Evolutionary conservation across 1,140 invertebrate genomes (phyloP), one percentile per base, ranked within the genome.

Genomic region (Leptopilina clavipes): DNA sequence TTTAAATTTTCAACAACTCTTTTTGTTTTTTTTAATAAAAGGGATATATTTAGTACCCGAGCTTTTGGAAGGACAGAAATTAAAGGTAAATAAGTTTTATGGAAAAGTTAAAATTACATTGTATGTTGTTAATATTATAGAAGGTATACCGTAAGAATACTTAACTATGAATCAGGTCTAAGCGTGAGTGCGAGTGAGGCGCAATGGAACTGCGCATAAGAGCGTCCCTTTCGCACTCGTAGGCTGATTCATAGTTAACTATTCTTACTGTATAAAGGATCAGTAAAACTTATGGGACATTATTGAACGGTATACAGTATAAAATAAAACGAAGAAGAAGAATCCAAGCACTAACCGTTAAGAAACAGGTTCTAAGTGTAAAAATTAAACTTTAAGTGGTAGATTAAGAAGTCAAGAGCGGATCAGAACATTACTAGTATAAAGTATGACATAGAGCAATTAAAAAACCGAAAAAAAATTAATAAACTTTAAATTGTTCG

Each of bases 341-440:
- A 19, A 54, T 54, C 22, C 11, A 65, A n/a, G 59, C 14, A 65
- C 22, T n/a, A 31, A 65, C 59, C 59, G 59, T 65, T 65, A 65
- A 65, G 59, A 65, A 65, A 65, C 59, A 65, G 59, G 59, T 65
- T 65, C 59, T 37, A 65, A 65, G 59, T 65, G 59, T 65, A 65
- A 65, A 65, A 65, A 65, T 65, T 65, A 65, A 65, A 19, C 14
- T 37, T 31, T 65, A 65, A 65, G 25, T 65, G 59, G 59, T 65
- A 31, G 59, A 65, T 65, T 65, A 65, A 65, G 59, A 31, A 65
- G 59, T 65, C 59, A 65, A 22, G 59, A 25, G 12, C 22, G 12
- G 25, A 65, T 65, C 59, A 31, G 59, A 31, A 31, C 22, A 25
- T 65, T 31, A 31, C 59, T 65, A 8, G 10, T 65, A 5, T 2